Base-by-base conservation (phyloP, 64 coral and sea anemone genomes). In the Orbicella faveolata region DNA sequence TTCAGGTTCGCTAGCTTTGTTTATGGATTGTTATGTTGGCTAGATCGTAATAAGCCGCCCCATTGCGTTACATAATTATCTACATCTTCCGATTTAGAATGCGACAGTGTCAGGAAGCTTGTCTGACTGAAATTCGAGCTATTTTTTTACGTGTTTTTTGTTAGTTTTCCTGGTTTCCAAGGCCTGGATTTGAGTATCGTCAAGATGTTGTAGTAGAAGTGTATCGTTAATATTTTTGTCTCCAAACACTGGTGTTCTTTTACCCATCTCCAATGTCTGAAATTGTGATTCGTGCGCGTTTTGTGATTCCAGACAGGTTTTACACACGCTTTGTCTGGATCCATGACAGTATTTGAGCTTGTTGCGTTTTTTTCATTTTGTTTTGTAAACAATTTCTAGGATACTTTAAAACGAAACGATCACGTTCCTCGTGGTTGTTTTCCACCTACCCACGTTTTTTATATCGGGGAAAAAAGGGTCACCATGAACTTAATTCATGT, bases 1-100 rank as follows among this genome's bases (percentile, higher is more conserved):
- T 33, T 11, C 44, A 41, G 12, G 4, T 48, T 52, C 15, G 36
- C 19, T 73, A 52, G 82, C 37, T 20, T 44, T 72, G 23, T 72
- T 66, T n/a, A 72, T 52, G 15, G 3, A 7, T 30, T 16, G 63
- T 30, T 13, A 37, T 48, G 23, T 6, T 26, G 15, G 21, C 23
- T 52, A 11, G 9, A 70, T 70, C 7, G 67, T 9, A 70, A 70
- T 25, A 23, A 1, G 10, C 20, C n/a, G 67, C 67, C 67, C 41
- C 30, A 36, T 85, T 85, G 82, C 82, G 82, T 85, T 85, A 85
- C 82, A 17, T 67, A 70, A 52, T 85, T 73, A 52, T 85, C 65
- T 23, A 85, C 36, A 85, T 85, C 67, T 85, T 85, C 39, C 82
- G 82, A 85, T 19, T 66, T 16, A 52, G 36, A 72, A 72, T 85